These are phyloP conservation scores for Phoeniculus purpureus DNA, from an alignment of 2,797 vertebrate genomes.

Conservation along the genomic window DNA sequence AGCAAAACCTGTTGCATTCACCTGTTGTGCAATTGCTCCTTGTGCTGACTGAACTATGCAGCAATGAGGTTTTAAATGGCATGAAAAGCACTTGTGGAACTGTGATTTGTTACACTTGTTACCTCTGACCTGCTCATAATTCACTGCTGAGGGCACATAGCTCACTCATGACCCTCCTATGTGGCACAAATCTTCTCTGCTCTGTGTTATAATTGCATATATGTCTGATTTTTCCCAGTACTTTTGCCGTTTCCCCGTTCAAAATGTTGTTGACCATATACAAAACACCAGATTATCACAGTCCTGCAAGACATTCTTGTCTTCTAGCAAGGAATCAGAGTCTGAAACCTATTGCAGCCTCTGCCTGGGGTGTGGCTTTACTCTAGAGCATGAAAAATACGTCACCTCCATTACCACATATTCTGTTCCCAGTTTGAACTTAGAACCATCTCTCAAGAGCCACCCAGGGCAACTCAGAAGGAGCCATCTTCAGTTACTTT, in stretches of 20 bases:
- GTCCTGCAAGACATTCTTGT: background rate
- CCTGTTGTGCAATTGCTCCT: background rate
- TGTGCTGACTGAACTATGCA: background rate
- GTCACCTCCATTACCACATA: background rate
- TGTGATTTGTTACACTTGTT: conserved; percentile 17
- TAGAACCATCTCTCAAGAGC: background rate
- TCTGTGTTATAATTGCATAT: background rate
- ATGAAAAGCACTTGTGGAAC: conserved; percentile 17
- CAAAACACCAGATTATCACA: background rate
- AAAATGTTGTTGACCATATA: background rate
- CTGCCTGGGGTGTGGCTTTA: background rate
- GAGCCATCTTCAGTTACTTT: conserved; percentile 1
- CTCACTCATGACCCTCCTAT: background rate
- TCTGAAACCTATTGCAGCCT: background rate
- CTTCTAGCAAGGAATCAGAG: background rate
- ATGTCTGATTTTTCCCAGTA: background rate
- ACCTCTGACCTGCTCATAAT: conserved; percentile 11
- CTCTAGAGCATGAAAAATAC: background rate
- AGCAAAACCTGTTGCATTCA: background rate
- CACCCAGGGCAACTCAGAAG: background rate
- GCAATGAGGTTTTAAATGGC: background rate
- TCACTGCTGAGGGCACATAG: background rate
- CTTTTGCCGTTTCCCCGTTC: background rate
- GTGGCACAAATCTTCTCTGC: background rate
- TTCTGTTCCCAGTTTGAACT: background rate